These are phyloP conservation scores for Sakesphorus luctuosus DNA, from an alignment of 2,113 vertebrate genomes.

Conservation along the genomic window DNA sequence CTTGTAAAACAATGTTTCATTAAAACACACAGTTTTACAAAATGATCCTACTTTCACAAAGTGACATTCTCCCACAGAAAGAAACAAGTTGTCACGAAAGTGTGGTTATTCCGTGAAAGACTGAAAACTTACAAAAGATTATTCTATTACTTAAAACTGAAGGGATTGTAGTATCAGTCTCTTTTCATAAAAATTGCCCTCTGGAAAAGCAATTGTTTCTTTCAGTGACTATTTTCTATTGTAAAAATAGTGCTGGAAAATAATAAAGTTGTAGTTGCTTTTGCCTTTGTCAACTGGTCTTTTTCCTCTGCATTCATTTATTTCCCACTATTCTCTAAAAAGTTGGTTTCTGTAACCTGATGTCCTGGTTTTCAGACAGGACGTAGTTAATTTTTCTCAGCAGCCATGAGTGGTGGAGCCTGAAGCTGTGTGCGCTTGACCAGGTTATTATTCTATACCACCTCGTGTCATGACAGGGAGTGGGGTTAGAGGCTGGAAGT, in stretches of 20 bases:
- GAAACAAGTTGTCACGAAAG: not conserved
- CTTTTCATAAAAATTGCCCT: not conserved
- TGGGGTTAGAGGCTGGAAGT: not conserved
- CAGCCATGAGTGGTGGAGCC: not conserved
- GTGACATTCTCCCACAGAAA: not conserved
- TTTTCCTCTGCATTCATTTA: not conserved
- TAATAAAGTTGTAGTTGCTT: slow-evolving; percentile 3
- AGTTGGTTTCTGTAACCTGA: not conserved
- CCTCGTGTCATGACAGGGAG: not conserved
- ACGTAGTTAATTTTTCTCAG: not conserved
- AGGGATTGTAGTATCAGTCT: not conserved
- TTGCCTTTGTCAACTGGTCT: not conserved
- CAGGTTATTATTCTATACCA: not conserved
- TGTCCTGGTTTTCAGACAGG: not conserved
- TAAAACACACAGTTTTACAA: not conserved
- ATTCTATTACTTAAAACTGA: not conserved
- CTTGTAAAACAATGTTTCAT: not conserved
- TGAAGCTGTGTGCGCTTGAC: not conserved
- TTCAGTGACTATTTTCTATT: not conserved
- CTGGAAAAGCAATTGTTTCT: not conserved
- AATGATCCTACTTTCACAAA: not conserved
- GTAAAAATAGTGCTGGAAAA: not conserved
- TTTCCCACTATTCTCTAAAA: not conserved
- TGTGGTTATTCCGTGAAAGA: not conserved
- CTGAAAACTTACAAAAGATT: not conserved